These are phyloP conservation scores for Copidosoma aretas DNA, from an alignment of 2,888 invertebrate species.

Conservation along the genomic window DNA sequence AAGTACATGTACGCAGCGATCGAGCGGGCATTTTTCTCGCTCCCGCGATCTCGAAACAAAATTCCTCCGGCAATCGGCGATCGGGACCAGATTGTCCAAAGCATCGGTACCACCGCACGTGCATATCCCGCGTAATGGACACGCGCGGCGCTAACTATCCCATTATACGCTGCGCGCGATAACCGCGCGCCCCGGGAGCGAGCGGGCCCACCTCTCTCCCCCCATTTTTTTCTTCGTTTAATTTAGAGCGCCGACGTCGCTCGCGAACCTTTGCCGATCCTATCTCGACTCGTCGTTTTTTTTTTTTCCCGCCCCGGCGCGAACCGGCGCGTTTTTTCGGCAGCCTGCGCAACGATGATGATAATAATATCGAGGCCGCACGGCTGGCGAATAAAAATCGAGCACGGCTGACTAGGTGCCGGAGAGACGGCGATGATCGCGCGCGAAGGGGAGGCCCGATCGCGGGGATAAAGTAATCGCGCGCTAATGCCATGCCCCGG, in stretches of 20 bases:
- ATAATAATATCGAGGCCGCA: conserved; percentile 18
- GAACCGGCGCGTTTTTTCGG: background rate
- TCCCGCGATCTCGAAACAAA: background rate
- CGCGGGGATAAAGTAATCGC: too few species aligned
- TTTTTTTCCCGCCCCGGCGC: background rate
- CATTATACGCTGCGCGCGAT: conserved; percentile 17
- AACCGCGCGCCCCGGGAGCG: conserved; percentile 7
- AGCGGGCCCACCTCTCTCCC: background rate
- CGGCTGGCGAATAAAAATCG: too few species aligned
- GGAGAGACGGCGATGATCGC: too few species aligned
- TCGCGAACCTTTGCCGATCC: too few species aligned
- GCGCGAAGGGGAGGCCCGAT: too few species aligned
- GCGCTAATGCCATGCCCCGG: too few species aligned
- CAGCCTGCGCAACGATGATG: background rate
- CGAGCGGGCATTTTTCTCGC: background rate
- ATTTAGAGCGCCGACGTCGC: too few species aligned
- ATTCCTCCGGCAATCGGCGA: background rate
- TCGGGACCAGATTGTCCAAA: conserved; percentile 10
- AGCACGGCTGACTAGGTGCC: too few species aligned
- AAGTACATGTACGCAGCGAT: too few species aligned
- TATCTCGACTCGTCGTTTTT: too few species aligned
- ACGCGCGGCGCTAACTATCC: conserved; percentile 34
- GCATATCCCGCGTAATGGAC: conserved; percentile 9
- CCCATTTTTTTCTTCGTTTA: background rate
- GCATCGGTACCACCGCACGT: conserved; percentile 6